Evolutionary conservation across 2,888 invertebrate species (phyloP), one percentile per base, ranked within the genome.

Genomic region (Pegoplata infirma): DNA sequence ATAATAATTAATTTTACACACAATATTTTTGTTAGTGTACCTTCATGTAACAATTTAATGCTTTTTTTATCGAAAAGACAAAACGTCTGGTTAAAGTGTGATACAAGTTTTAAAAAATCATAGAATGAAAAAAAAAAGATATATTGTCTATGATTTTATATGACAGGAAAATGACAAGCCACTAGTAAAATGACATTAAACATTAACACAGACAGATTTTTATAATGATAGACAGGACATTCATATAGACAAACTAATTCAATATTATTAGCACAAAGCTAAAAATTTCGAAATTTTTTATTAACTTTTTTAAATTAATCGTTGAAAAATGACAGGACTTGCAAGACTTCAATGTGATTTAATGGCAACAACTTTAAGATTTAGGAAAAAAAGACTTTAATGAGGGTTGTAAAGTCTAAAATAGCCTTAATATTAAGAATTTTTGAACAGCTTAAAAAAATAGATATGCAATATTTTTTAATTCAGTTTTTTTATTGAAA

Each of bases 201-300:
- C 84, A 85, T 85, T 85, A 83, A 83, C 86, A 83, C 83, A 82
- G 81, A 83, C 81, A 84, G 81, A 73, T 72, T 74, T 74, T 61
- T 66, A 82, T 81, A 81, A 81, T 67, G 79, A 79, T 67, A 55
- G 75, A 71, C 69, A 71, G 55, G 53, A 59, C 63, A 56, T 14
- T 21, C 51, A n/a, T n/a, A n/a, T n/a, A n/a, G n/a, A n/a, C n/a
- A n/a, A 25, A 59, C 46, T 71, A 59, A 66, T 36, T 66, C 36
- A 51, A 51, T 79, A 63, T 67, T 71, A 71, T 61, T 75, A 71
- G 66, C 63, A 36, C 59, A 40, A 32, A 68, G 44, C 55, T 19
- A 21, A 17, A 59, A 32, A 32, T 0, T 47, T 17, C 17, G 14
- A 7, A 61, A 12, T 32, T 53, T 47, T 67, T 55, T 36, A 19